Base-by-base conservation (phyloP, 2,888 invertebrate species). In the Amorpha juglandis region DNA sequence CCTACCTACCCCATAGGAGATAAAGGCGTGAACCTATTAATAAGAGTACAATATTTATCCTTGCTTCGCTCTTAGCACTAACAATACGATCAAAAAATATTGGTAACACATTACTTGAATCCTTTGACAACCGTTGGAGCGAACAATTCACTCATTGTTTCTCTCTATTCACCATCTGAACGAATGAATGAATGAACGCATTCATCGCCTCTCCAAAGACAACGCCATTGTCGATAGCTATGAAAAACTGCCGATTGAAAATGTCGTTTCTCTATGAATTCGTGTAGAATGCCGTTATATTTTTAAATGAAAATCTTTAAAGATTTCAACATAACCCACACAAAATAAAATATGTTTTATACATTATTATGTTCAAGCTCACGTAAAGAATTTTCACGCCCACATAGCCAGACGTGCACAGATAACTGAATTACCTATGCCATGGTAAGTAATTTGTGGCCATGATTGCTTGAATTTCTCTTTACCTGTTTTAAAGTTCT, bases 201-300 rank as follows among this genome's bases (percentile, higher is more conserved):
- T 83, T 81, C 80, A 83, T 76, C 76, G 75, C 71, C 69, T 73
- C 74, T 74, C 76, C 81, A 84, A 81, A 83, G 83, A 83, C 84
- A 81, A 83, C 81, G 79, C 82, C 79, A 86, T 86, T 86, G 84
- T 86, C 74, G 72, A 68, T 58, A 67, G 70, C 72, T 71, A 79
- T 78, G 77, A 80, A 80, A 80, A 78, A 77, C 74, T 72, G 69
- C 68, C 79, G 77, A 85, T 83, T 78, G 81, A 76, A 80, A 80
- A 58, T 58, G 58, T 58, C 42, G 38, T 73, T 78, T 72, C 72
- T 68, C 74, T 75, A 74, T 42, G 38, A 58, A 42, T 58, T 19
- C 19, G 42, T 19, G 11, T 76, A 69, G 70, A 77, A 72, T 74
- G 65, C 66, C 48, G 48, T 19, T 33, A 35, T 16, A 33, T 63